These are phyloP conservation scores for Lithophane leautieri DNA, from an alignment of 2,888 invertebrate species.

Conservation along the genomic window DNA sequence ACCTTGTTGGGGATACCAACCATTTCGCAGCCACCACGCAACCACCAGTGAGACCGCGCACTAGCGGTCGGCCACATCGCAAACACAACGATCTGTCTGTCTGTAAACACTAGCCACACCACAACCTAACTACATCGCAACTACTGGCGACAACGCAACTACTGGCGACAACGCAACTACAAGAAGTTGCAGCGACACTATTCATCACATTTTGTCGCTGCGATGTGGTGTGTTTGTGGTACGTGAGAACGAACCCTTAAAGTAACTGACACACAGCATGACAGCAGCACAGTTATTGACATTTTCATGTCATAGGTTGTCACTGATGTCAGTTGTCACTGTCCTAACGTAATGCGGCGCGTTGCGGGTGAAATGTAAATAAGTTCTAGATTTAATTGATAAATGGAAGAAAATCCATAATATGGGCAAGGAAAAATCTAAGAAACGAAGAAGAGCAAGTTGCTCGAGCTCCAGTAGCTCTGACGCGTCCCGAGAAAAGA, in stretches of 20 bases:
- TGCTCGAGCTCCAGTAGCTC: constrained; percentile 85
- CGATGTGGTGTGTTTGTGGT: background rate
- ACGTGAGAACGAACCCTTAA: background rate
- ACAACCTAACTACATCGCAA: background rate
- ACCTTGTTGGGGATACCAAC: no score
- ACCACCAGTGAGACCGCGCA: no score
- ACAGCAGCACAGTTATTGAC: no score
- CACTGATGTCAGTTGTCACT: background rate
- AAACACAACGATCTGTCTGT: no score
- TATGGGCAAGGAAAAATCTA: constrained; percentile 87
- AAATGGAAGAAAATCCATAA: constrained; percentile 36
- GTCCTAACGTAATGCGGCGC: constrained; percentile 15
- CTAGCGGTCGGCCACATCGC: background rate
- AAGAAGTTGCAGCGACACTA: background rate
- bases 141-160: background rate
- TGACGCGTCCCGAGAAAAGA: constrained; percentile 86
- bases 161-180: background rate
- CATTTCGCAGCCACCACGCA: no score
- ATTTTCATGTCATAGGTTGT: background rate
- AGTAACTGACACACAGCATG: no score
- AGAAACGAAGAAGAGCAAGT: constrained; percentile 80
- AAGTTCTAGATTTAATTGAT: constrained; percentile 30
- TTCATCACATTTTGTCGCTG: background rate
- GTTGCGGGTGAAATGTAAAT: constrained; percentile 53
- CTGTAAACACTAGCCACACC: background rate